Conservation (phyloP, 2,888 invertebrate genomes). For the Pherbina coryleti region DNA sequence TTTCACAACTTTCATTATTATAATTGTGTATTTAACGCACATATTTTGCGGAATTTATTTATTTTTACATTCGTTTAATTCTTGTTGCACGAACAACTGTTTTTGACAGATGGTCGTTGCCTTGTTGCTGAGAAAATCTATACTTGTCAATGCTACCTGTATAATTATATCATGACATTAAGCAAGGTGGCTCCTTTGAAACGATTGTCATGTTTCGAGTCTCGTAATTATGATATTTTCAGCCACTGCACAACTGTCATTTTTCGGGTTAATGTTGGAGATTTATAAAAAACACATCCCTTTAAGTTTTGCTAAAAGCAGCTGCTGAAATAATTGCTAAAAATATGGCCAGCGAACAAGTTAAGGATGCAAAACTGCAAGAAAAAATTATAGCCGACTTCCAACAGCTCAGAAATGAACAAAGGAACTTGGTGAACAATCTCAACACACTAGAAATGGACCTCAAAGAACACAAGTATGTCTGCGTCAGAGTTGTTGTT, state of each 20-base stretch:
- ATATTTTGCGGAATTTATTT: no score
- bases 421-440: conserved; percentile 87
- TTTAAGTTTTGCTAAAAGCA: neutral
- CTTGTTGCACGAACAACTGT: no score
- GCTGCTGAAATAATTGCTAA: conserved; percentile 17
- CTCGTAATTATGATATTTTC: neutral
- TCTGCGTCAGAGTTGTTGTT: conserved; percentile 35
- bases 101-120: no score
- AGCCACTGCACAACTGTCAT: neutral
- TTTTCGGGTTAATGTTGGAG: neutral
- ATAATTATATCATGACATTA: no score
- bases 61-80: no score
- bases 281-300: neutral
- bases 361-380: conserved; percentile 68
- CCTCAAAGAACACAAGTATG: conserved; percentile 94
- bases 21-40: no score
- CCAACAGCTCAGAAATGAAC: conserved; percentile 88
- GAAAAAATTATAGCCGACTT: conserved; percentile 91
- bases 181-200: neutral
- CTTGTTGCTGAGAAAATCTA: no score
- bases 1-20: no score
- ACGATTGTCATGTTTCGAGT: neutral
- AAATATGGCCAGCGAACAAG: conserved; percentile 65
- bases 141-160: no score
- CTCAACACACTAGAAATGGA: conserved; percentile 94